A percentile compares a stretch with the other conserved stretches of the same genome.
Evolutionary conservation across 2,797 vertebrate species (phyloP).

Genomic region (Neosalanx taihuensis): DNA sequence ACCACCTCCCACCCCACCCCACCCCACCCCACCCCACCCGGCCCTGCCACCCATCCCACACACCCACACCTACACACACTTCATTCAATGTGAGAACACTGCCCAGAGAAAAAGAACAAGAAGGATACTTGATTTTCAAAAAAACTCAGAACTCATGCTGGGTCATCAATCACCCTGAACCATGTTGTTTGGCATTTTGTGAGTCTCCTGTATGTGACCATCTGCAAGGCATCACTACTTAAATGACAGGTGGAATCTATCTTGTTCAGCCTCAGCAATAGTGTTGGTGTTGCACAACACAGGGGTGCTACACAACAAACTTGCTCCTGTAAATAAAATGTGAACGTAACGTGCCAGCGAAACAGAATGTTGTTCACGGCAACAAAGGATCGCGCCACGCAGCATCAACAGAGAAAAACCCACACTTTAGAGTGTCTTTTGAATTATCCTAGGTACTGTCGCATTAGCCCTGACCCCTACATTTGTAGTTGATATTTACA

Average conservation of each 20-base stretch:
- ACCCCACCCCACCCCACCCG: too few relatives aligned
- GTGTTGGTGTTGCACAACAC: not conserved
- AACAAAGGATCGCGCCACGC: not conserved
- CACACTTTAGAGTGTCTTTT: not conserved
- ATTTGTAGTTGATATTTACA: constrained; percentile 20
- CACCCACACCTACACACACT: not conserved
- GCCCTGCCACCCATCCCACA: too few relatives aligned
- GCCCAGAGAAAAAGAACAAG: constrained; percentile 15
- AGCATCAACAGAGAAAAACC: not conserved
- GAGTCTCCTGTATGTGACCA: constrained; percentile 14
- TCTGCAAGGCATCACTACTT: constrained; percentile 1
- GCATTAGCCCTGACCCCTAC: not conserved
- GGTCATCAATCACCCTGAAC: constrained; percentile 22
- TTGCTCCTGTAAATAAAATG: constrained; percentile 21
- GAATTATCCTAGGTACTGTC: constrained; percentile 3
- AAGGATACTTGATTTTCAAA: constrained; percentile 17
- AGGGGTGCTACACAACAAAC: constrained; percentile 11
- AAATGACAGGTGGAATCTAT: constrained; percentile 8
- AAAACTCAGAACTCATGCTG: constrained; percentile 16
- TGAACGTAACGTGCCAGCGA: constrained; percentile 13
- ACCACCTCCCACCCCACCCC: not conserved
- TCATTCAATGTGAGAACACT: constrained; percentile 11
- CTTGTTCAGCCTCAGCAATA: constrained; percentile 1
- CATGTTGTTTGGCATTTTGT: constrained; percentile 3
- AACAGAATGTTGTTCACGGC: constrained; percentile 7